Conservation (phyloP, 2,797 vertebrate genomes). For the Toxotes lorentzi region DNA sequence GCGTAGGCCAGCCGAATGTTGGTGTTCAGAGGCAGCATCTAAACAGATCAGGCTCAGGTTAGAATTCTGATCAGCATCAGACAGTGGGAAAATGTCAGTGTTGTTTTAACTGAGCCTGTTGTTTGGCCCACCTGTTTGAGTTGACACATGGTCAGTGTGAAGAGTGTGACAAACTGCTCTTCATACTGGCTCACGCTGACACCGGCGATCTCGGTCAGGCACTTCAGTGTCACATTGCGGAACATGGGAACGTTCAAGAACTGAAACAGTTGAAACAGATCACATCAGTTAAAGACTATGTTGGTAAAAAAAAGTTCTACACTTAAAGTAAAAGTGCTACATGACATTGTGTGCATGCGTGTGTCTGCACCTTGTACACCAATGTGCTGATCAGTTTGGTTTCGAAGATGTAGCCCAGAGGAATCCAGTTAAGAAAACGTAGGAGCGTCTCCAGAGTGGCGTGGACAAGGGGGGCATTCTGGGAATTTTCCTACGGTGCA, state of each 20-base stretch:
- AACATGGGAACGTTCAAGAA: constrained; percentile 99
- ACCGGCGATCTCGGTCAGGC: constrained; percentile 97
- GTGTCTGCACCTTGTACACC: constrained; percentile 92
- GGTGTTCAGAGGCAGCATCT: constrained; percentile 98
- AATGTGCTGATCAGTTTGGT: constrained; percentile 98
- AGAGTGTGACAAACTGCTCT: constrained; percentile 96
- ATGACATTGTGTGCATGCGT: background rate
- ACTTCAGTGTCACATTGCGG: constrained; percentile 97
- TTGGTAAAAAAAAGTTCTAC: background rate
- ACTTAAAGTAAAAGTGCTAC: background rate
- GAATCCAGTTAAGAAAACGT: constrained; percentile 98
- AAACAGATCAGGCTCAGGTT: background rate
- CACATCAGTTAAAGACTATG: background rate
- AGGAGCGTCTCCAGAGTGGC: constrained; percentile 96
- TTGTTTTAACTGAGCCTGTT: too few relatives aligned
- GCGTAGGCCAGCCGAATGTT: constrained; percentile 96
- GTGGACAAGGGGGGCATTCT: constrained; percentile 96
- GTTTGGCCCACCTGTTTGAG: constrained; percentile 91
- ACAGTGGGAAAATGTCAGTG: too few relatives aligned
- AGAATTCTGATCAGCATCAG: background rate
- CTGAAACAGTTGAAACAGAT: constrained; percentile 70
- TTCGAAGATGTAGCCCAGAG: constrained; percentile 98
- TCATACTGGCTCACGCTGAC: constrained; percentile 98
- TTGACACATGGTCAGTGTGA: constrained; percentile 98
- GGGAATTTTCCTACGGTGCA: constrained; percentile 92